Evolutionary conservation across 2,888 invertebrate genomes (phyloP).

Genomic region (Tetranychus truncatus): DNA sequence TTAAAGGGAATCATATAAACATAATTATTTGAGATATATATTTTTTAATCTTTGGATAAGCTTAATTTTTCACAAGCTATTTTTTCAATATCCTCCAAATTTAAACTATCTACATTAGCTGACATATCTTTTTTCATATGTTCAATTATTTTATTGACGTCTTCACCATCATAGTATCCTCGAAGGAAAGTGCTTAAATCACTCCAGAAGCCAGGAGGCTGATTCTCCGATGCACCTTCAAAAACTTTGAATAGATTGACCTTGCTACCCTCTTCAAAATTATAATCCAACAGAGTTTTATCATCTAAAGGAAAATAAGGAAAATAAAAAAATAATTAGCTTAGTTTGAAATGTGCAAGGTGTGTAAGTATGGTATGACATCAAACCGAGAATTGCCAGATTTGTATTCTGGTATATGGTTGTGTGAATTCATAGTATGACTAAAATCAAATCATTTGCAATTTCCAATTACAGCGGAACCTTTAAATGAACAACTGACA

Average conservation of each 20-base stretch:
- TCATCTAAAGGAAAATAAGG: constrained; percentile 21
- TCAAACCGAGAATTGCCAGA: too few relatives aligned
- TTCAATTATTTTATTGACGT: constrained; percentile 26
- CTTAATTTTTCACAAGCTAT: constrained; percentile 18
- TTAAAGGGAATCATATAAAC: too few relatives aligned
- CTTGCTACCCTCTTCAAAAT: constrained; percentile 27
- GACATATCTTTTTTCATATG: constrained; percentile 23
- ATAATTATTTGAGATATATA: too few relatives aligned
- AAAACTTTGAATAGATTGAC: constrained; percentile 25
- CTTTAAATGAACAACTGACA: background rate
- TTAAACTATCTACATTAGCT: constrained; percentile 19
- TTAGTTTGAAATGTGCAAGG: background rate
- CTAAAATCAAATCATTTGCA: too few relatives aligned
- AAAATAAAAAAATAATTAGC: background rate
- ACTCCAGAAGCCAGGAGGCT: constrained; percentile 21
- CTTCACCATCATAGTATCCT: constrained; percentile 25
- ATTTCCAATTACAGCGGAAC: too few relatives aligned
- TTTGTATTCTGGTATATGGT: too few relatives aligned
- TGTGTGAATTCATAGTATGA: too few relatives aligned
- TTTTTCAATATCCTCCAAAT: constrained; percentile 28
- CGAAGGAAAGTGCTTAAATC: constrained; percentile 25
- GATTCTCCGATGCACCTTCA: background rate
- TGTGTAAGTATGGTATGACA: background rate
- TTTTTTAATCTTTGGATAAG: background rate
- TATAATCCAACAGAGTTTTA: constrained; percentile 25